Conservation (phyloP, 2,888 invertebrate genomes). For the Metellina segmentata region DNA sequence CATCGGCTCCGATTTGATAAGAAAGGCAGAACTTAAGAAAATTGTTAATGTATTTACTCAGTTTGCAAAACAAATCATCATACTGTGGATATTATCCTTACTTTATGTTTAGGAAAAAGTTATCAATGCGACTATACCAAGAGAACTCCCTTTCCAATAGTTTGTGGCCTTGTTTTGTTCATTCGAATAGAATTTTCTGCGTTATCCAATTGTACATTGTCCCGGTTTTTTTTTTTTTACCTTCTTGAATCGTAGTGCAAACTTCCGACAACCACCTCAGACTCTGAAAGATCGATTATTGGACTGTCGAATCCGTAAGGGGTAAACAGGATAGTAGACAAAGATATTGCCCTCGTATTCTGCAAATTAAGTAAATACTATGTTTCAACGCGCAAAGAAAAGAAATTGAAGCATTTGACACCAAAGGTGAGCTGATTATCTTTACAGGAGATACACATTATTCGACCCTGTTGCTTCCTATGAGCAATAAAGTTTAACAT, state of each 20-base stretch:
- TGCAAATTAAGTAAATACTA: slow-evolving; percentile 22
- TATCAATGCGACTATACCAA: too few relatives aligned
- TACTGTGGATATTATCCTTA: too few relatives aligned
- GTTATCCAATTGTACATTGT: slow-evolving; percentile 28
- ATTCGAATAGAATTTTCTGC: slow-evolving; percentile 7
- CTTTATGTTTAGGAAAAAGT: too few relatives aligned
- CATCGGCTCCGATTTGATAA: too few relatives aligned
- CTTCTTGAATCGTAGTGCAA: slow-evolving; percentile 32
- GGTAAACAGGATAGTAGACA: neutral
- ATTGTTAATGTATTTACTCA: too few relatives aligned
- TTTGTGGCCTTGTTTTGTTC: slow-evolving; percentile 4
- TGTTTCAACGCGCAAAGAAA: slow-evolving; percentile 19
- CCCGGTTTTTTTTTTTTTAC: slow-evolving; percentile 14
- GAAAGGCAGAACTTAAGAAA: too few relatives aligned
- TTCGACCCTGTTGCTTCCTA: too few relatives aligned
- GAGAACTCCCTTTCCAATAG: neutral
- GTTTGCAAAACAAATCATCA: too few relatives aligned
- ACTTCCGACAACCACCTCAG: slow-evolving; percentile 18
- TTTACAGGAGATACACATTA: too few relatives aligned
- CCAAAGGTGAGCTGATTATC: too few relatives aligned
- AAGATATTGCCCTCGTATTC: slow-evolving; percentile 13
- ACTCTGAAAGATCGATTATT: slow-evolving; percentile 38
- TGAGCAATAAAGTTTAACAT: too few relatives aligned
- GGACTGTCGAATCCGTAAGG: neutral
- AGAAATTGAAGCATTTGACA: neutral